phyloP scores from a whole-genome alignment of 2,113 vertebrate species.

The Capra hircus region DNA sequence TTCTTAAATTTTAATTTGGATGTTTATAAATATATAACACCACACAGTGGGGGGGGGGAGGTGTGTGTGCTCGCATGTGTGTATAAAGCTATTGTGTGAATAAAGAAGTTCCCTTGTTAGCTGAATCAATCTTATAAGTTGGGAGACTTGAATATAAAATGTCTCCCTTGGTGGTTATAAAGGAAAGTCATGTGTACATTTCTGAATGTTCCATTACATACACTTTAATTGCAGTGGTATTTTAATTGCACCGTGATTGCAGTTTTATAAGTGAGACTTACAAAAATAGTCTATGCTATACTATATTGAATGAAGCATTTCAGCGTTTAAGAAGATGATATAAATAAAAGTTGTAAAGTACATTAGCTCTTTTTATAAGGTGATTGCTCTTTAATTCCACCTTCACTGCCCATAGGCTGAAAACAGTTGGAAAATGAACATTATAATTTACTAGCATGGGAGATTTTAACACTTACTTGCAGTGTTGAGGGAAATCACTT shows the following conservation, averaged over 20 bases:
- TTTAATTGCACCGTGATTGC: constrained; percentile 66
- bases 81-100: constrained; percentile 44
- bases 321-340: constrained; percentile 64
- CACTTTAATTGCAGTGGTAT: constrained; percentile 72
- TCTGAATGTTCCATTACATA: constrained; percentile 67
- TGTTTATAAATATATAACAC: neutral
- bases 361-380: constrained; percentile 62
- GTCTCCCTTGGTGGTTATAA: constrained; percentile 64
- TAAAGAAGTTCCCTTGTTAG: constrained; percentile 70
- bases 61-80: neutral
- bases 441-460: constrained; percentile 57
- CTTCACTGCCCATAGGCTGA: constrained; percentile 56
- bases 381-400: constrained; percentile 66
- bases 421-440: constrained; percentile 53
- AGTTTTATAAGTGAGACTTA: constrained; percentile 65
- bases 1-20: constrained; percentile 35
- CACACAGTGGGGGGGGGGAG: neutral
- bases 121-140: constrained; percentile 62
- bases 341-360: constrained; percentile 66
- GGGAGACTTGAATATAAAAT: constrained; percentile 55
- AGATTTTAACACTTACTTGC: constrained; percentile 58
- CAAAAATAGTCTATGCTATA: constrained; percentile 59
- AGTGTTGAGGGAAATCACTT: constrained; percentile 72
- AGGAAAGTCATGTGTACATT: constrained; percentile 68
- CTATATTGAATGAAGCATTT: constrained; percentile 67